Conservation (phyloP, 2,797 vertebrate genomes). For the Leptatherina wallacei region DNA sequence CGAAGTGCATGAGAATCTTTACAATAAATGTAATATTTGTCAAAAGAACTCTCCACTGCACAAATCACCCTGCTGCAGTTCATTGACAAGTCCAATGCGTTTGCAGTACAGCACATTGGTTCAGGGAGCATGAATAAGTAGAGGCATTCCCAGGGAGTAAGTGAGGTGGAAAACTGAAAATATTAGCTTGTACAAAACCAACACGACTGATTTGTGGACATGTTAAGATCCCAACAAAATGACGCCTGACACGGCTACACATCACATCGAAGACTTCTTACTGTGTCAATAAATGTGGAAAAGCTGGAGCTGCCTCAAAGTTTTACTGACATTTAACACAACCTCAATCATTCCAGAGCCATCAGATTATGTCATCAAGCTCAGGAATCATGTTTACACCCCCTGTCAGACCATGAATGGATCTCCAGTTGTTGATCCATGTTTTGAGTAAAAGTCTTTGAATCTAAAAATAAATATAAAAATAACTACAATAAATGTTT, state of each 20-base stretch:
- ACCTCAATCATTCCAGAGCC: background rate
- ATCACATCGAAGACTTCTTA: background rate
- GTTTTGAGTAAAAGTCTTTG: background rate
- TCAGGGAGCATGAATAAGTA: background rate
- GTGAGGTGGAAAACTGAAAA: background rate
- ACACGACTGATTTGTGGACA: no score
- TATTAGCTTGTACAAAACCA: no score
- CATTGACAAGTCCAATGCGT: background rate
- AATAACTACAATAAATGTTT: no score
- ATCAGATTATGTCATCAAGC: background rate
- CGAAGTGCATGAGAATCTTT: background rate
- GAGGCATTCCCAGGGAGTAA: background rate
- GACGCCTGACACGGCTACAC: background rate
- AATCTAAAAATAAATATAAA: no score
- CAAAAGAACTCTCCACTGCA: background rate
- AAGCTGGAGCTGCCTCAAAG: background rate
- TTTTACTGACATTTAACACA: conserved; percentile 4
- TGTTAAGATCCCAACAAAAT: background rate
- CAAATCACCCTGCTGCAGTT: background rate
- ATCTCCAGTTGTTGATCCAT: background rate
- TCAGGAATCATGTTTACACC: background rate
- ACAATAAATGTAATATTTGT: background rate
- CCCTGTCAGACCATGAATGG: background rate
- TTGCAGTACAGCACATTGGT: background rate
- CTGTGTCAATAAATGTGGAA: background rate